Base-by-base conservation (phyloP, 1,140 invertebrate species). In the Ceratosolen solmsi region DNA sequence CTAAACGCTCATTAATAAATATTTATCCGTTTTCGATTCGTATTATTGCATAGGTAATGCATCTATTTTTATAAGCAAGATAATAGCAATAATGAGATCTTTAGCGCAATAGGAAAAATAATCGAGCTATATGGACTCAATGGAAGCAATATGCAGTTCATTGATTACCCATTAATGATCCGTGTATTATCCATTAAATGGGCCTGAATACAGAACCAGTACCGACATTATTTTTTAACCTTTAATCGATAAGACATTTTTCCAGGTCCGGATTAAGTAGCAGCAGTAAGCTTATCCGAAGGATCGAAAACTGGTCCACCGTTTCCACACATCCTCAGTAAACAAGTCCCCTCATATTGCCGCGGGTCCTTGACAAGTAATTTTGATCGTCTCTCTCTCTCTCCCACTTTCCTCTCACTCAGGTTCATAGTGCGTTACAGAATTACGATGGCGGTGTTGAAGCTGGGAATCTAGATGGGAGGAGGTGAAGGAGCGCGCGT, bases 321-420 rank as follows among this genome's bases (percentile, higher is more conserved):
- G 8, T 5, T 63, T 4, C n/a, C 58, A 49, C 11, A 9, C 54
- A 38, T 60, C 20, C 54, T 41, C 33, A 30, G 38, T 11, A n/a
- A 60, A 60, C 33, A 25, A 41, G 49, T 38, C 36, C 36, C 22
- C 20, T 38, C 30, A n/a, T 56, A 54, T 20, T 17, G 38, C 56
- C 8, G 20, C 38, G 60, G 70, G 79, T 54, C 79, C 60, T 81
- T 76, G 79, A 70, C 72, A 70, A 75, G 25, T 46, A 63, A 80
- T 79, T 72, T 79, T 51, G 77, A 71, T 78, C 56, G n/a, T 30
- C 36, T 38, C 46, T 41, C 58, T 65, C 65, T 30, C 56, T 25
- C 56, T 60, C 17, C 75, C 58, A 27, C 58, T 54, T 58, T 38
- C 36, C 38, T 25, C 58, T 11, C 51, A 22, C 17, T 17, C 20